Evolutionary conservation across 2,113 vertebrate genomes (phyloP).

Genomic region (Prionailurus viverrinus): DNA sequence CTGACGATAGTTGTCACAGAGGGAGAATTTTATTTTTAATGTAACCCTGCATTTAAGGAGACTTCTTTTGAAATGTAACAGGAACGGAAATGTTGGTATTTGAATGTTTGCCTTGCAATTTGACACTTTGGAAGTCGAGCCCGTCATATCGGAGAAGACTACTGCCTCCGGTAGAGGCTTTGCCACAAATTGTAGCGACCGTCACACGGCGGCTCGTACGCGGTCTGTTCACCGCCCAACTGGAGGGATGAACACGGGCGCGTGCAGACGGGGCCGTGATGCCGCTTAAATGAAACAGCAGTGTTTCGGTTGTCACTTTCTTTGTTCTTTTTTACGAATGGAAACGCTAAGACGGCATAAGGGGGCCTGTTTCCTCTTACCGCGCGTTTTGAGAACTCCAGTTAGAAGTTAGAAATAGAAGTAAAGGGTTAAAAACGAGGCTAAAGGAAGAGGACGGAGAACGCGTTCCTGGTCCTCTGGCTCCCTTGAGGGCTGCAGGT

Average conservation of each 20-base stretch:
- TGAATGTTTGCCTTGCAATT: background rate
- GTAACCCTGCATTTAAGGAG: background rate
- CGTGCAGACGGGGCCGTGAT: too few species aligned
- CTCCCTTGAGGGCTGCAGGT: background rate
- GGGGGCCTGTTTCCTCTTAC: background rate
- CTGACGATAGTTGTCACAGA: too few species aligned
- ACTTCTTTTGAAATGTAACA: background rate
- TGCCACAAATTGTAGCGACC: background rate
- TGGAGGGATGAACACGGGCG: too few species aligned
- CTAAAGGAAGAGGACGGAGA: background rate
- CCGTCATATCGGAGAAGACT: background rate
- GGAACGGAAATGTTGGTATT: background rate
- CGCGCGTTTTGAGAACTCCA: background rate
- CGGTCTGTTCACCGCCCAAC: background rate
- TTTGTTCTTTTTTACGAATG: background rate
- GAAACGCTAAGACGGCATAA: background rate
- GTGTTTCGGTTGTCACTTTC: background rate
- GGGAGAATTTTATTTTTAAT: background rate
- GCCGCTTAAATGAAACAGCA: background rate
- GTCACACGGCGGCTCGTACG: too few species aligned
- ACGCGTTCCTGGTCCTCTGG: rapidly evolving
- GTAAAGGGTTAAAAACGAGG: background rate
- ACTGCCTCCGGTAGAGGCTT: background rate
- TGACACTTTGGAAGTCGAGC: background rate
- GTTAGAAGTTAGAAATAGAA: background rate